Base-by-base conservation (phyloP, 2,888 invertebrate species). In the Hydriomena furcata region DNA sequence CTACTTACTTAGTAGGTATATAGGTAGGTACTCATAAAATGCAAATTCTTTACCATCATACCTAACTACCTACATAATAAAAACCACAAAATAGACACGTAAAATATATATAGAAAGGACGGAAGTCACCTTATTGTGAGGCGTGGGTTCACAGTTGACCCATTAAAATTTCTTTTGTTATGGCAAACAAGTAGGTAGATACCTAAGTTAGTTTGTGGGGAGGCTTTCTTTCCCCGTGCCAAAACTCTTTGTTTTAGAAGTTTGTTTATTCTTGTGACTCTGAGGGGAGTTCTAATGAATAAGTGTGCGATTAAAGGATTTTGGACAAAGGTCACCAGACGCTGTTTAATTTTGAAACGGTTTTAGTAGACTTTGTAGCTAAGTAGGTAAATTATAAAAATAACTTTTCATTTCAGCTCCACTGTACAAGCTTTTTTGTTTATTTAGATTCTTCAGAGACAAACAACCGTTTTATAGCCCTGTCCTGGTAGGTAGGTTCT, bases 231-330 rank as follows among this genome's bases (percentile, higher is more conserved):
- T 64, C 52, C 54, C 52, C 44, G 58, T 53, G 57, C 62, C 55
- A 44, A 61, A 67, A 60, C 44, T 62, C 63, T 71, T 71, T 68
- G 67, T 71, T 68, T 65, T 55, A 58, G 52, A 66, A 69, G 60
- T 69, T 68, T 65, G 63, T 65, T 66, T 66, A 65, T 67, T 62
- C 60, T 68, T 66, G 61, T 60, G 61, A 62, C 58, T 65, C 60
- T 35, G 55, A 50, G 55, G 61, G 58, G 55, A 61, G 55, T 53
- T 55, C 61, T 68, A 71, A 71, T 67, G 70, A 73, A 71, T 73
- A 70, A 67, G 64, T 65, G 62, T 63, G 63, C 65, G 68, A 69
- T 69, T 69, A 64, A 68, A 69, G 63, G 63, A 61, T 66, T 63
- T 65, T 57, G 61, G 51, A 60, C 61, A 61, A 59, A 67, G 62